Evolutionary conservation across 1,140 invertebrate species (phyloP), one percentile per base, ranked within the genome.

Genomic region (Platorchestia sp.): DNA sequence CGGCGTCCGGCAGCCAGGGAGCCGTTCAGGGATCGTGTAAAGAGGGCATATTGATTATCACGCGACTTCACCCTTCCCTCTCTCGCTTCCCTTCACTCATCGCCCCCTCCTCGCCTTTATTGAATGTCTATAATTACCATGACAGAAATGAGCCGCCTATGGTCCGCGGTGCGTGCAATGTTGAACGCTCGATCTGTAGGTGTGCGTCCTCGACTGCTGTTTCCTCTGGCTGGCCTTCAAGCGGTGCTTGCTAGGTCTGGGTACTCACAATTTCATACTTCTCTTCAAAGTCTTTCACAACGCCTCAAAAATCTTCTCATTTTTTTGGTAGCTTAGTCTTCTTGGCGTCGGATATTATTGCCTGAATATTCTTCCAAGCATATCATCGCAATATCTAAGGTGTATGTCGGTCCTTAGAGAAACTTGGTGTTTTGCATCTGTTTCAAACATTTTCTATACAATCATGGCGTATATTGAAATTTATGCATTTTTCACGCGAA

Each of bases 31-130:
- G 87, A 90, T 90, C 41, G 87, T 90, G 87, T 93, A 93, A 93
- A 93, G 91, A 93, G 91, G 91, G 91, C 45, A 93, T 93, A 93
- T 93, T 93, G 91, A 93, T 93, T 93, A 45, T 93, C 87, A 90
- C 44, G 87, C 45, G 41, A 22, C 45, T 86, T 75, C 59, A 75
- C 59, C 59, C 59, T 75, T 75, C 51, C 95, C 42, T 47, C 47
- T 43, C 95, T 95, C 75, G 43, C 95, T 51, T 86, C 75, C 44
- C 45, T 86, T 95, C 95, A 27, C 95, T 47, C 95, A 22, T 51
- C 75, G 42, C 95, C 87, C 42, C 59, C n/a, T 95, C n/a, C 59
- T 44, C 59, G 36, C 59, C 59, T 51, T 87, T 95, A 47, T 51
- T 90, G 45, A 45, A 59, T 90, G 45, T 43, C 51, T 90, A 95